phyloP scores from a whole-genome alignment of 1,140 invertebrate genomes.

The Druon quercuslanigerum region DNA sequence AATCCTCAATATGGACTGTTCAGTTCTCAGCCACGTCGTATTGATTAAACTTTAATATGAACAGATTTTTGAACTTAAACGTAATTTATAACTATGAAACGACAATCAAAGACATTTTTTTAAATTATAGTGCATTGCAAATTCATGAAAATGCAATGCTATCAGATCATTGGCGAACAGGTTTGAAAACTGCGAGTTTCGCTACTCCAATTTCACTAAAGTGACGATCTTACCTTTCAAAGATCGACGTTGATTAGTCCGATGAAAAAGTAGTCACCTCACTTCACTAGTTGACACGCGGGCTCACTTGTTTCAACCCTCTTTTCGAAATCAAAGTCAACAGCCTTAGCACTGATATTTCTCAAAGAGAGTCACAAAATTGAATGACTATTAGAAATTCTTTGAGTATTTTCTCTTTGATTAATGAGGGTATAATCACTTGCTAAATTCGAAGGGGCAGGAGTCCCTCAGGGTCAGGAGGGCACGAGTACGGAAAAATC shows the following conservation, averaged over 20 bases:
- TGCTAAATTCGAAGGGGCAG: background rate
- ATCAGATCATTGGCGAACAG: background rate
- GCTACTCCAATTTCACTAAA: constrained; percentile 41
- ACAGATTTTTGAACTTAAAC: too few relatives aligned
- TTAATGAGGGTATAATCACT: background rate
- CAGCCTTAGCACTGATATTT: background rate
- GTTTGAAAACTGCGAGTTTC: constrained; percentile 32
- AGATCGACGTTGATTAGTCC: constrained; percentile 26
- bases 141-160: background rate
- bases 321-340: constrained; percentile 3
- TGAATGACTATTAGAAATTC: too few relatives aligned
- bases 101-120: background rate
- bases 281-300: constrained; percentile 29
- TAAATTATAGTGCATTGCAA: background rate
- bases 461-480: constrained; percentile 34
- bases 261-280: constrained; percentile 41
- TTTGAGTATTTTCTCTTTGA: too few relatives aligned
- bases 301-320: background rate
- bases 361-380: background rate
- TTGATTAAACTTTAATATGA: too few relatives aligned
- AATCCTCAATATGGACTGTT: background rate
- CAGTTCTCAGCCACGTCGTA: too few relatives aligned
- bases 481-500: constrained; percentile 33
- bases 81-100: background rate
- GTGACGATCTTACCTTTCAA: constrained; percentile 39